phyloP scores from a whole-genome alignment of 1,140 invertebrate species.

The Tetramorium simillimum region DNA sequence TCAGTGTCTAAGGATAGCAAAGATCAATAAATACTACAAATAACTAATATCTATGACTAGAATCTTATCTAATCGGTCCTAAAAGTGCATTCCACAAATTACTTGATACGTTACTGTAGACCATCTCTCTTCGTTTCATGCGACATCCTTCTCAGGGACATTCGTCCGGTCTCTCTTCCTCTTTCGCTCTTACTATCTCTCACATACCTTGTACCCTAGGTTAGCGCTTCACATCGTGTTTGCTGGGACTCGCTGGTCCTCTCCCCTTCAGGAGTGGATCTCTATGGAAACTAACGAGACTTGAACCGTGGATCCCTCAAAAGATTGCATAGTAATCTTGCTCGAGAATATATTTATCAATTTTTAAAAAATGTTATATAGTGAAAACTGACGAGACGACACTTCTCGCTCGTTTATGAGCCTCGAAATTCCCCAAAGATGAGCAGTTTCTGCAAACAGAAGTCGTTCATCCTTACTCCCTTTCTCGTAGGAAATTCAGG shows the following conservation, averaged over 20 bases:
- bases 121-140: constrained; percentile 47
- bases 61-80: not conserved
- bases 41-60: not conserved
- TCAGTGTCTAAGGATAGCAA: not conserved
- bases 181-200: constrained; percentile 47
- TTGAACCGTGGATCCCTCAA: not conserved
- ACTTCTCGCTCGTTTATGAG: not conserved
- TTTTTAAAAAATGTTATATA: not conserved
- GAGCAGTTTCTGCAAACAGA: not conserved
- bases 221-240: constrained; percentile 39
- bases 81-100: not conserved
- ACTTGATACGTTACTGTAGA: constrained; percentile 47
- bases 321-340: not conserved
- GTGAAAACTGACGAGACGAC: not conserved
- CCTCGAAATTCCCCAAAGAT: not conserved
- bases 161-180: constrained; percentile 35
- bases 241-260: constrained; percentile 21
- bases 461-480: not conserved
- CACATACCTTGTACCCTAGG: constrained; percentile 32
- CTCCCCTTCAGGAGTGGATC: constrained; percentile 35
- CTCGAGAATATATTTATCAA: not conserved
- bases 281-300: constrained; percentile 18
- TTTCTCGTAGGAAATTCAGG: constrained; percentile 15
- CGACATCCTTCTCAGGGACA: constrained; percentile 57
- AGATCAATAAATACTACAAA: not conserved